These are phyloP conservation scores for Lutjanus campechanus DNA, from an alignment of 2,797 vertebrate species.

Conservation along the genomic window DNA sequence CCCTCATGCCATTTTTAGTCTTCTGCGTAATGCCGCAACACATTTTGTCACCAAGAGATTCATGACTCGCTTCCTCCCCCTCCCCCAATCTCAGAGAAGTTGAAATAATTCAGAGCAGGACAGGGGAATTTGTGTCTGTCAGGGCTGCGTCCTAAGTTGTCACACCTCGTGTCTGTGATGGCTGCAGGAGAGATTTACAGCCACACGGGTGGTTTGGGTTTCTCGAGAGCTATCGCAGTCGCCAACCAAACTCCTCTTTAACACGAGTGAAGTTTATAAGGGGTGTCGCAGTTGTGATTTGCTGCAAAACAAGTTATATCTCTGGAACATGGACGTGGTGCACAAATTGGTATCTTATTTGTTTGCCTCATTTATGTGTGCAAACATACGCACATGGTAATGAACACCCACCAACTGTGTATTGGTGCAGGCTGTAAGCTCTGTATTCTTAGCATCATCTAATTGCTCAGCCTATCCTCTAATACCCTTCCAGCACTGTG, in stretches of 20 bases:
- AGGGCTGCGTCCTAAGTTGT: conserved; percentile 23
- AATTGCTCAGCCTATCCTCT: conserved; percentile 50
- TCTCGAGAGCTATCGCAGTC: not conserved
- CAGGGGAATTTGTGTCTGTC: conserved; percentile 48
- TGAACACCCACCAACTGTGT: conserved; percentile 14
- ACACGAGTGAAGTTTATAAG: not conserved
- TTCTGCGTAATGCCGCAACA: conserved; percentile 25
- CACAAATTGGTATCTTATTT: not conserved
- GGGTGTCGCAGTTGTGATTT: not conserved
- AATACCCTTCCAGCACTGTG: conserved; percentile 50
- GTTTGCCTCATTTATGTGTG: conserved; percentile 22
- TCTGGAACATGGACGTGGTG: not conserved
- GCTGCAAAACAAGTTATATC: not conserved
- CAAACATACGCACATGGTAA: conserved; percentile 13
- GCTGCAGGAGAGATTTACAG: conserved; percentile 33
- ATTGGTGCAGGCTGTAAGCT: conserved; percentile 24
- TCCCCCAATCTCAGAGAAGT: not conserved
- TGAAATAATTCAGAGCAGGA: conserved; percentile 55
- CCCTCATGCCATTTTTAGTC: conserved; percentile 22
- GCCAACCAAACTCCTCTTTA: not conserved
- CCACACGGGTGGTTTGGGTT: conserved; percentile 1
- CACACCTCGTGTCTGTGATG: conserved; percentile 25
- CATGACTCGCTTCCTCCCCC: not conserved
- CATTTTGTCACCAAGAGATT: conserved; percentile 30
- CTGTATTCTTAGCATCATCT: conserved; percentile 43